Percentiles rank a stretch among this genome's conserved stretches.
These are phyloP conservation scores for Neocrepidodera transversa DNA, from an alignment of 2,888 invertebrate species.

Conservation along the genomic window DNA sequence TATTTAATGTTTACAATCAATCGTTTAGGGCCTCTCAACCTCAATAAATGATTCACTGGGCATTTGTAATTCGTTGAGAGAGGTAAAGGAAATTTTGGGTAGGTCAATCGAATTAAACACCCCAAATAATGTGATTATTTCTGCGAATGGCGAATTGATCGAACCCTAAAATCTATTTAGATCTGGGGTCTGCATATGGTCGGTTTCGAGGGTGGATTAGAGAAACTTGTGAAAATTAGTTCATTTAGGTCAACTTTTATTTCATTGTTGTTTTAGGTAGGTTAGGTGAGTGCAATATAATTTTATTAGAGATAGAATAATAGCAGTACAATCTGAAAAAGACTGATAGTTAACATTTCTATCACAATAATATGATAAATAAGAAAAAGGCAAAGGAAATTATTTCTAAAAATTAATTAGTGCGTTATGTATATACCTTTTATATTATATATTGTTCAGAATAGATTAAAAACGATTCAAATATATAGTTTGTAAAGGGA, in stretches of 20 bases:
- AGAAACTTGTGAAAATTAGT: conserved; percentile 2
- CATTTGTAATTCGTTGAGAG: conserved; percentile 27
- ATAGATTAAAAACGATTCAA: no score
- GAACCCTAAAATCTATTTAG: conserved; percentile 21
- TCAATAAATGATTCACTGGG: conserved; percentile 22
- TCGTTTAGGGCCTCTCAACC: conserved; percentile 22
- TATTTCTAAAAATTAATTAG: no score
- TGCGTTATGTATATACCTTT: no score
- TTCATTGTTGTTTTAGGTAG: no score
- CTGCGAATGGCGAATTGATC: conserved; percentile 19
- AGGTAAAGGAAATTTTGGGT: conserved; percentile 27
- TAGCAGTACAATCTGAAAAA: no score
- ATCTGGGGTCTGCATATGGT: conserved; percentile 16
- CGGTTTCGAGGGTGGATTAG: conserved; percentile 12
- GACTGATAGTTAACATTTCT: no score
- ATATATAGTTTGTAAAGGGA: no score
- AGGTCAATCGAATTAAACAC: conserved; percentile 29
- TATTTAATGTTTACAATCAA: conserved; percentile 30
- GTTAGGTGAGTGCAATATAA: no score
- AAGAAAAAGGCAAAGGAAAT: no score
- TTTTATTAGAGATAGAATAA: no score
- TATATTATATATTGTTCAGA: no score
- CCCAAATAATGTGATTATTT: conserved; percentile 29
- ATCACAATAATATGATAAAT: no score
- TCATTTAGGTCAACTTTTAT: conserved; percentile 11